Evolutionary conservation across 2,113 vertebrate genomes (phyloP), one percentile per base, ranked within the genome.

Genomic region (Hyla sarda): DNA sequence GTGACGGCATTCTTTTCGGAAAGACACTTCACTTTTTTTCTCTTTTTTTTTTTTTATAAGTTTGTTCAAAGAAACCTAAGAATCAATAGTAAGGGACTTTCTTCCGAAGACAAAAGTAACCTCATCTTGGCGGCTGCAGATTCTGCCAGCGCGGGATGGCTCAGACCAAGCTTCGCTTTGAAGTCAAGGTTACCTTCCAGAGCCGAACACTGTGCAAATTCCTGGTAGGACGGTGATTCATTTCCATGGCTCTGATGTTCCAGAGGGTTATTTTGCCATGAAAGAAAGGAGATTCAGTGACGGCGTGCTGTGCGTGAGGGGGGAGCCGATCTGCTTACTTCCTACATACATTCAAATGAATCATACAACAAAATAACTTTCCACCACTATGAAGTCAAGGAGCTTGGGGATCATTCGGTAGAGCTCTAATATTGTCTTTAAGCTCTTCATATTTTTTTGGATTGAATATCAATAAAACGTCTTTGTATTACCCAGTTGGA

Each of bases 61-160:
- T 86, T 86, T 86, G 85, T 86, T 86, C 85, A 86, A 86, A 86
- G 85, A 73, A 82, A 48, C 78, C 67, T 23, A 34, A 37, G 52
- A 86, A 86, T 86, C 85, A 86, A 86, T 82, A 86, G 85, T 86
- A 86, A 86, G 85, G 85, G 85, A 86, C 85, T 86, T 86, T 86
- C 67, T 86, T 86, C 67, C 77, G 54, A 81, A 86, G 85, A 86
- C 85, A 86, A 86, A 86, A 86, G 85, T 86, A 86, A 86, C 85
- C 85, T 86, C 85, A 60, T 86, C 85, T 82, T 86, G 48, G 84
- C 65, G 52, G 78, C 85, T 81, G 77, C 78, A 74, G 67, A 82
- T 81, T 81, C 85, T 86, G 77, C 85, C 78, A 86, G 67, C 62
- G 67, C 69, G 52, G 85, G 69, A 81, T 82, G 77, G 77, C 77